These are phyloP conservation scores for Meta bourneti DNA, from an alignment of 2,888 invertebrate genomes.

Conservation along the genomic window DNA sequence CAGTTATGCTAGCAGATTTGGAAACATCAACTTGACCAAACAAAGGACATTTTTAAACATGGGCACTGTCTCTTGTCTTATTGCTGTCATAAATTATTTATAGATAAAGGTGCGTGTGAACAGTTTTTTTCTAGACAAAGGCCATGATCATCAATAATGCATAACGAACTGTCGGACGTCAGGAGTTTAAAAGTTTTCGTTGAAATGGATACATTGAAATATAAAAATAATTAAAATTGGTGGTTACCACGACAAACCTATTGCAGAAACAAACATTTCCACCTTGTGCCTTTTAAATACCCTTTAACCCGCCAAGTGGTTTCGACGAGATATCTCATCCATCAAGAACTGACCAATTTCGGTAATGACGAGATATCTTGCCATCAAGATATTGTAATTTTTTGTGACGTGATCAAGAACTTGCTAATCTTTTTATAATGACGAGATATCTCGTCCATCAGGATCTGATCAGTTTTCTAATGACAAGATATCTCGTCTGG, in stretches of 20 bases:
- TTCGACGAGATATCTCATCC: too few species aligned
- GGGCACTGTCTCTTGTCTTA: neutral
- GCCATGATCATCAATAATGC: neutral
- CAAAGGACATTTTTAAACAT: neutral
- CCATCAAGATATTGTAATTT: too few species aligned
- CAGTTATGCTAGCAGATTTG: neutral
- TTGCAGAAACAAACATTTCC: too few species aligned
- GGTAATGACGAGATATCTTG: too few species aligned
- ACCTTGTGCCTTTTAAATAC: too few species aligned
- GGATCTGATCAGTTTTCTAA: too few species aligned
- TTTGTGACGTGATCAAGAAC: too few species aligned
- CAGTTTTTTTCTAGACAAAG: neutral
- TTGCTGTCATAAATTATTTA: neutral
- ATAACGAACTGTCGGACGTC: neutral
- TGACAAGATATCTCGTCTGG: too few species aligned
- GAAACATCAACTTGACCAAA: neutral
- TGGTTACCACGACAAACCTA: neutral
- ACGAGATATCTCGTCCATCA: too few species aligned
- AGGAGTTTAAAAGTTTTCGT: neutral
- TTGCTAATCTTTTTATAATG: too few species aligned
- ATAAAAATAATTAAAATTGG: neutral
- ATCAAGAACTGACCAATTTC: too few species aligned
- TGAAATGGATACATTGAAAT: neutral
- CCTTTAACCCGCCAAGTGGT: too few species aligned
- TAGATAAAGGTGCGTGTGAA: neutral